Base-by-base conservation (phyloP, 30 jellyfish, hydroid and myxozoan genomes). In the Aurelia aurita complex sp. Pacific region DNA sequence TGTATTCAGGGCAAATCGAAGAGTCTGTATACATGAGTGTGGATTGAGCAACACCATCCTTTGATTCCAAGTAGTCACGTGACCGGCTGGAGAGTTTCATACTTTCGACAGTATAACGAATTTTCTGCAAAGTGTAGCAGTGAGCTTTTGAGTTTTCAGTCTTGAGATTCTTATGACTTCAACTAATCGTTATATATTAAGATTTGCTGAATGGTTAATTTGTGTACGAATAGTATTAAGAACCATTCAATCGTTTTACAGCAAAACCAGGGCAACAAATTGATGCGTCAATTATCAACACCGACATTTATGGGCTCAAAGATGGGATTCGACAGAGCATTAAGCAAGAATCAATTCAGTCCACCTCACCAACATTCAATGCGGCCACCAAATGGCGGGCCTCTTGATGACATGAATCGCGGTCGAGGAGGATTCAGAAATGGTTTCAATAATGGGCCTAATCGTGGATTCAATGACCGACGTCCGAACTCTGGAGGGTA, bases 401-500 rank as follows among this genome's bases (percentile, higher is more conserved):
- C 78, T 54, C 53, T 57, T 35, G 96, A 86, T 13, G 88, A 66
- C 74, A 71, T 77, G 75, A 73, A 61, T 53, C 88, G 88, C n/a
- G 85, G 94, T 2, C 50, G 88, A 16, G 79, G 96, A 16, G 89
- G 89, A 42, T 86, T 43, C 84, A 67, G 96, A 61, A 77, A 77
- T 50, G 88, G 87, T 59, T 76, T 63, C 77, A 85, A 85, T 66
- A 74, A 74, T 59, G 94, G 77, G 23, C 94, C 88, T 16, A 78
- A 74, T n/a, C 64, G 94, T 17, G 83, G 78, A 59, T 85, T 85
- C 76, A 76, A 76, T 52, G 94, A 85, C 46, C 77, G 94, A 53
- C 94, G 94, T 53, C 94, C 88, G 2, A 60, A 72, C 51, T 59
- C 80, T 40, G 94, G 94, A 50, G 86, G 94, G 94, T 85, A 74